A percentile compares a stretch with the other conserved stretches of the same genome.
These are phyloP conservation scores for Drosophila flavopinicola DNA, from an alignment of 2,888 invertebrate genomes.

Conservation along the genomic window DNA sequence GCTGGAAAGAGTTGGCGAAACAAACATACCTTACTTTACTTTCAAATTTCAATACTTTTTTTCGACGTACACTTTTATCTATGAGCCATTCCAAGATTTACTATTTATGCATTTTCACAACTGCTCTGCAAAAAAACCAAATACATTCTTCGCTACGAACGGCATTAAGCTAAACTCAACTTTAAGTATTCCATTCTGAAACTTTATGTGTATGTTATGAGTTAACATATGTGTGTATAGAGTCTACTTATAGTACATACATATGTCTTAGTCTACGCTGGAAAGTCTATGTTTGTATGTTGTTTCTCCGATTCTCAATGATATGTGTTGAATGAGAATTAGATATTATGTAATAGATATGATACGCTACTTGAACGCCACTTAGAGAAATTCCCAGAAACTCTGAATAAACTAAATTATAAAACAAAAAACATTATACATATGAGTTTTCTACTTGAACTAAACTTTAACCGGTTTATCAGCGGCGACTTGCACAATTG, in stretches of 20 bases:
- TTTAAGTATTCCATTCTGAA: constrained; percentile 60
- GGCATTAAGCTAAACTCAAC: constrained; percentile 41
- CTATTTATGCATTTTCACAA: constrained; percentile 22
- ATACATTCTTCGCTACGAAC: constrained; percentile 52
- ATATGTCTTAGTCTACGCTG: constrained; percentile 30
- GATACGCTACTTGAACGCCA: constrained; percentile 32
- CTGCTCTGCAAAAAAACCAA: constrained; percentile 10
- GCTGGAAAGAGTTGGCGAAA: constrained; percentile 19
- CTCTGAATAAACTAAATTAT: constrained; percentile 76
- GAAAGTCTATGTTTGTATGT: constrained; percentile 51
- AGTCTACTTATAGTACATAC: constrained; percentile 4
- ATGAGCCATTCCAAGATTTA: constrained; percentile 36
- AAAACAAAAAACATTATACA: constrained; percentile 34
- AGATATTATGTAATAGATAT: constrained; percentile 60
- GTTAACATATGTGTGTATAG: constrained; percentile 25
- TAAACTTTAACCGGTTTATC: not conserved
- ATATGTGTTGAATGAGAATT: constrained; percentile 36
- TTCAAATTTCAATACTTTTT: not conserved
- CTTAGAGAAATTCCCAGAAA: constrained; percentile 53
- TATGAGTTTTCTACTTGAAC: not conserved
- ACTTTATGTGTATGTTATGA: constrained; percentile 16
- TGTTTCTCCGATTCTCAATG: constrained; percentile 38
- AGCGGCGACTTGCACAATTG: constrained; percentile 8
- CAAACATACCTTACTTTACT: constrained; percentile 41
- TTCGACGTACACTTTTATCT: not conserved